These are phyloP conservation scores for Seriola quinqueradiata DNA, from an alignment of 2,113 vertebrate species.

Conservation along the genomic window DNA sequence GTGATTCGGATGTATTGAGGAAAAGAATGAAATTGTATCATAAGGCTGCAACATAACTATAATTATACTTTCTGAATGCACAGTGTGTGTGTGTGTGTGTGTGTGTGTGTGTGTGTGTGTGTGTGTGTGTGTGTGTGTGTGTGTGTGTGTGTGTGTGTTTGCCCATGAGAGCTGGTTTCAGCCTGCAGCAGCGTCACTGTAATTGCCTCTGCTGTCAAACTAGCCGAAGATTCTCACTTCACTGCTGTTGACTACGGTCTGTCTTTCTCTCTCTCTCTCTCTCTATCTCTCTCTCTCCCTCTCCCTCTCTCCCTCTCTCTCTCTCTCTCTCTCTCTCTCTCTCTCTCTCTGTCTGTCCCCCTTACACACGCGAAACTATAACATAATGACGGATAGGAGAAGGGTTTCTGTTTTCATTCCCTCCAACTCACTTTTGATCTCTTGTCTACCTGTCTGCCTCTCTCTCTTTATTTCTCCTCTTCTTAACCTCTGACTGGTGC, in stretches of 20 bases:
- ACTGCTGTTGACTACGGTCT: slow-evolving; percentile 27
- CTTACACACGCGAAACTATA: slow-evolving; percentile 28
- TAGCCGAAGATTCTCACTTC: slow-evolving; percentile 48
- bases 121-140: slow-evolving; percentile 37
- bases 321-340: neutral
- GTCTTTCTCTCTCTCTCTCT: neutral
- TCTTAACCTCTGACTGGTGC: slow-evolving; percentile 49
- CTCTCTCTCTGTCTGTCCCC: neutral
- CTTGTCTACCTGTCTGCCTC: neutral
- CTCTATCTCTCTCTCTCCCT: neutral
- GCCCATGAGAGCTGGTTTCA: slow-evolving; percentile 62
- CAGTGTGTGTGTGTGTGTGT: slow-evolving; percentile 37
- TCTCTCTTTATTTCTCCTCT: slow-evolving; percentile 38
- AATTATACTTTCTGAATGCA: neutral
- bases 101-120: slow-evolving; percentile 35
- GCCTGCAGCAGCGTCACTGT: slow-evolving; percentile 57
- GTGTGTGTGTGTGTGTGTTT: neutral
- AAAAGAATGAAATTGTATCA: neutral
- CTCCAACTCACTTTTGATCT: neutral
- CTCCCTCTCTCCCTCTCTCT: no score
- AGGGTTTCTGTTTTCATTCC: neutral
- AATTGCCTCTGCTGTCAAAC: slow-evolving; percentile 73
- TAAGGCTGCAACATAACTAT: neutral
- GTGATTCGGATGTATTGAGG: neutral
- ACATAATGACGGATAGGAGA: slow-evolving; percentile 5